Conservation (phyloP, 1,140 invertebrate genomes). For the Eriocheir sinensis region DNA sequence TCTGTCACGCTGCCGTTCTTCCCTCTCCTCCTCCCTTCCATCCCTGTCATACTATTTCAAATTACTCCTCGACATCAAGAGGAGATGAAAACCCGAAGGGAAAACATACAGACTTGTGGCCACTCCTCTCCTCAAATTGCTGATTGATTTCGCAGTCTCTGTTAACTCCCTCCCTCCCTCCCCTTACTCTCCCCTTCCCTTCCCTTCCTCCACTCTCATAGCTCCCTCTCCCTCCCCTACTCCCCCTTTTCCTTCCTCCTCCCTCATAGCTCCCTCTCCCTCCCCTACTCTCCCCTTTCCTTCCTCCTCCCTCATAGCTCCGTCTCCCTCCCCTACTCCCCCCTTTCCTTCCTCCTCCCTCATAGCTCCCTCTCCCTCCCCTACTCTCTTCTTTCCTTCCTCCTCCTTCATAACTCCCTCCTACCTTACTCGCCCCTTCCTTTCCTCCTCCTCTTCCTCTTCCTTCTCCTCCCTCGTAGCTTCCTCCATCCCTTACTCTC, state of each 20-base stretch:
- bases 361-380: not conserved
- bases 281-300: not conserved
- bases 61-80: not conserved
- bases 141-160: not conserved
- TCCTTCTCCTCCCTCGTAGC: not conserved
- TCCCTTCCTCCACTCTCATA: too few relatives aligned
- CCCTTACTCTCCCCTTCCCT: not conserved
- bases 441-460: not conserved
- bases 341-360: not conserved
- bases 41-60: not conserved
- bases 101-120: slow-evolving; percentile 6
- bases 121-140: slow-evolving; percentile 13
- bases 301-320: not conserved
- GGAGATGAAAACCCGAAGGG: slow-evolving; percentile 16
- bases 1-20: too few relatives aligned
- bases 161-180: not conserved
- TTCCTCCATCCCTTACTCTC: not conserved
- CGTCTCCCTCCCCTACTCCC: not conserved
- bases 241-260: slow-evolving; percentile 3
- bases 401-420: not conserved
- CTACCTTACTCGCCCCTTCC: not conserved
- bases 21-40: not conserved
- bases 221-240: not conserved
- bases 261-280: not conserved
- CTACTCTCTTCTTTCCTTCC: not conserved